Conservation (phyloP, 2,113 vertebrate species). For the Chitala chitala region DNA sequence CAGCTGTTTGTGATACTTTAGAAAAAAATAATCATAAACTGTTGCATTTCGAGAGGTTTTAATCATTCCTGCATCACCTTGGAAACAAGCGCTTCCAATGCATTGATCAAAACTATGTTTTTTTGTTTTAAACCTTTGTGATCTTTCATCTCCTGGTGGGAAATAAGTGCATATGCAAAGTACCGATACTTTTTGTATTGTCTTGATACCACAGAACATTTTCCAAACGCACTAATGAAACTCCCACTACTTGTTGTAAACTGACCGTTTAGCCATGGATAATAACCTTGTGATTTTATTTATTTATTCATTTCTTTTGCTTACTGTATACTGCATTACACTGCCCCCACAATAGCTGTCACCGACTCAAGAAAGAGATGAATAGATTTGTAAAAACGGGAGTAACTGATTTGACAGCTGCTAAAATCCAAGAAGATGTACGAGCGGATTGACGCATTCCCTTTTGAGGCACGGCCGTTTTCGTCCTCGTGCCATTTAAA, state of each 20-base stretch:
- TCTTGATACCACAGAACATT: not conserved
- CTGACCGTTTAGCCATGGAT: not conserved
- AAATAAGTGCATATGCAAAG: not conserved
- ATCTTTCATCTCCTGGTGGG: slow-evolving; percentile 2
- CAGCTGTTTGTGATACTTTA: no score
- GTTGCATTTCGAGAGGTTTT: not conserved
- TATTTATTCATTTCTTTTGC: not conserved
- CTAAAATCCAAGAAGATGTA: not conserved
- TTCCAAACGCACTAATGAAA: not conserved
- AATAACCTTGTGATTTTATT: slow-evolving; percentile 1
- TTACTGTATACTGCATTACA: not conserved
- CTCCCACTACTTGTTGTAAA: not conserved
- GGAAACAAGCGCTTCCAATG: not conserved
- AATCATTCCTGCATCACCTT: not conserved
- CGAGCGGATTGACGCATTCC: not conserved
- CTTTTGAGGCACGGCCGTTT: no score
- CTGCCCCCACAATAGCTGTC: not conserved
- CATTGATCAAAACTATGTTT: slow-evolving; percentile 2
- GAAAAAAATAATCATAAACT: not conserved
- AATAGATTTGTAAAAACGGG: not conserved
- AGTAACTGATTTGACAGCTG: not conserved
- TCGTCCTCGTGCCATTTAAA: not conserved
- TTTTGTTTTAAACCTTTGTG: slow-evolving; percentile 1
- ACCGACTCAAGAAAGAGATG: not conserved
- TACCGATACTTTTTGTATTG: not conserved